Conservation (phyloP, 2,113 vertebrate species). For the Prunella fulvescens region DNA sequence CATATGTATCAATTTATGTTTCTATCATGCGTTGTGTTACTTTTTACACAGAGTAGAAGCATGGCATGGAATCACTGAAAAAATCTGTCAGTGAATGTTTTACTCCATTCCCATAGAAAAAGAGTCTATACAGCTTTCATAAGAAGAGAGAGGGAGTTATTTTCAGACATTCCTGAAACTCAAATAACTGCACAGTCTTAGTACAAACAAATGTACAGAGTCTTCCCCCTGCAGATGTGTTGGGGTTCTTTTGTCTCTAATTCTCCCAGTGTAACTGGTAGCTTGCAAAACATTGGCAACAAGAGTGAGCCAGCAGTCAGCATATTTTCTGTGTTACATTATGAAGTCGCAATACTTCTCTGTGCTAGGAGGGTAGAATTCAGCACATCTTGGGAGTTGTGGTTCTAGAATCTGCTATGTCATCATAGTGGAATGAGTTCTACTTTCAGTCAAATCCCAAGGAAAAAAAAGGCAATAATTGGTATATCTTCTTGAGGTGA, state of each 20-base stretch:
- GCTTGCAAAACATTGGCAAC: not conserved
- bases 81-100: not conserved
- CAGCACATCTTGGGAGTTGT: not conserved
- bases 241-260: not conserved
- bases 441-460: not conserved
- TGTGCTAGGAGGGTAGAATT: not conserved
- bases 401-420: not conserved
- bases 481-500: not conserved
- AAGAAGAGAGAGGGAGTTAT: not conserved
- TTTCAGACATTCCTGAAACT: not conserved
- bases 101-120: not conserved
- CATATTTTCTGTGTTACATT: not conserved
- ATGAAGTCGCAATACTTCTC: not conserved
- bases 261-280: not conserved
- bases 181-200: not conserved
- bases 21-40: not conserved
- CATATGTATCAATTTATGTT: not conserved
- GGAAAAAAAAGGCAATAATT: rapidly evolving
- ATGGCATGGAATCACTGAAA: not conserved
- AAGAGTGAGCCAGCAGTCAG: not conserved
- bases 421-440: not conserved
- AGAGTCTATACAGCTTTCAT: not conserved
- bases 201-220: not conserved
- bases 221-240: not conserved
- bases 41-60: not conserved